Percentiles rank a stretch among this genome's conserved stretches.
phyloP scores from a whole-genome alignment of 2,113 vertebrate genomes.

The Amblyopsis rosae region DNA sequence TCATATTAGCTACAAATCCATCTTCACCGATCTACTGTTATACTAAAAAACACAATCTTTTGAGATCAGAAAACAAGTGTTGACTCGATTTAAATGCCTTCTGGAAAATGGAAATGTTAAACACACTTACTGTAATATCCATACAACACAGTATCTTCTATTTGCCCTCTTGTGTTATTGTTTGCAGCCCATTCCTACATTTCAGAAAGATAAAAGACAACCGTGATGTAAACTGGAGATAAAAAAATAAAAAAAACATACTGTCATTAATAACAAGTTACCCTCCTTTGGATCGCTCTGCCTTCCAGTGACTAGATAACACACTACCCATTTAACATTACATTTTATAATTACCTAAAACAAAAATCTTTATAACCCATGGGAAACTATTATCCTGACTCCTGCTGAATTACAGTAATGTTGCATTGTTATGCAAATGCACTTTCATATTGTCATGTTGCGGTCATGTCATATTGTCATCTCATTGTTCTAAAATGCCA shows the following conservation, averaged over 20 bases:
- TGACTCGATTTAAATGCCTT: no score
- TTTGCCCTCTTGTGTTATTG: constrained; percentile 87
- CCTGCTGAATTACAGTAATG: constrained; percentile 3
- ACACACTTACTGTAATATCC: constrained; percentile 95
- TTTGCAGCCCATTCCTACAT: constrained; percentile 87
- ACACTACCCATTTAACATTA: no score
- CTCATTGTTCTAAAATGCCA: neutral
- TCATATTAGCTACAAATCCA: no score
- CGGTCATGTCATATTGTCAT: constrained; percentile 2
- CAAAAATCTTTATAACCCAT: neutral
- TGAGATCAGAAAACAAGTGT: neutral
- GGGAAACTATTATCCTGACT: neutral
- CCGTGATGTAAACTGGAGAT: neutral
- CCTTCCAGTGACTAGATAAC: no score
- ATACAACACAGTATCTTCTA: constrained; percentile 92
- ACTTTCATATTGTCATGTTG: neutral
- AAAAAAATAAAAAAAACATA: neutral
- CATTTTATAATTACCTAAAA: neutral
- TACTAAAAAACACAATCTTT: neutral
- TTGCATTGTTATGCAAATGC: neutral
- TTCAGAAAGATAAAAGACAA: constrained; percentile 10
- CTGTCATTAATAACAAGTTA: neutral
- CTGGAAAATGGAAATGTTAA: neutral
- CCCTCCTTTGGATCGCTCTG: no score
- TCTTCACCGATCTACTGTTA: neutral